Evolutionary conservation across 2,888 invertebrate genomes (phyloP), one percentile per base, ranked within the genome.

Genomic region (Pheosia gnoma): DNA sequence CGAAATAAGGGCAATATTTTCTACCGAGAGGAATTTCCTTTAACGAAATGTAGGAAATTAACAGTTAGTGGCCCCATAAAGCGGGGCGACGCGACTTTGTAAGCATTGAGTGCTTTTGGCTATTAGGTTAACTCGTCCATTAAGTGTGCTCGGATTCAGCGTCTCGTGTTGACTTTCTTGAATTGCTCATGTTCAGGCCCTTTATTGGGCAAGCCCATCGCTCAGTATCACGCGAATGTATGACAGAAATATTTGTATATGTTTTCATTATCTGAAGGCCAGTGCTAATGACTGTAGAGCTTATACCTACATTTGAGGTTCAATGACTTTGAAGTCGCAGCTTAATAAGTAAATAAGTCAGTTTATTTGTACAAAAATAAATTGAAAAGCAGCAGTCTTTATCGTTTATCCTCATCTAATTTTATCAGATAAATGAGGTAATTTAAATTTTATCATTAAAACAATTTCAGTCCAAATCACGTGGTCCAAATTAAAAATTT

Each of bases 91-190:
- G 87, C 84, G 89, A 91, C 88, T 91, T 90, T 89, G 90, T 90
- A 89, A 88, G 91, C 93, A 91, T 91, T 90, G 91, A 93, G 91
- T 91, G 93, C 90, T 93, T 93, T 93, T 82, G 81, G 91, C 93
- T 92, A 91, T 93, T 91, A 93, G 85, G 88, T 90, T 91, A 91
- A 90, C 89, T 90, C 84, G 85, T 82, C 89, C 90, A 91, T 93
- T 91, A 89, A 89, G 82, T 86, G 83, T 79, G 83, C 83, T 85
- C 74, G 82, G 86, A 88, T 88, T 87, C 82, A 80, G 78, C 79
- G 74, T 79, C 84, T 85, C 81, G 82, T 87, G 86, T 85, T 86
- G 85, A 87, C 85, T 86, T 83, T 82, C 84, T 81, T 81, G 82
- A 83, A 83, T 81, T 80, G 79, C 73, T 75, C 77, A 77, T 73